Evolutionary conservation across 2,888 invertebrate species (phyloP).

Genomic region (Pristionchus maxplancki): DNA sequence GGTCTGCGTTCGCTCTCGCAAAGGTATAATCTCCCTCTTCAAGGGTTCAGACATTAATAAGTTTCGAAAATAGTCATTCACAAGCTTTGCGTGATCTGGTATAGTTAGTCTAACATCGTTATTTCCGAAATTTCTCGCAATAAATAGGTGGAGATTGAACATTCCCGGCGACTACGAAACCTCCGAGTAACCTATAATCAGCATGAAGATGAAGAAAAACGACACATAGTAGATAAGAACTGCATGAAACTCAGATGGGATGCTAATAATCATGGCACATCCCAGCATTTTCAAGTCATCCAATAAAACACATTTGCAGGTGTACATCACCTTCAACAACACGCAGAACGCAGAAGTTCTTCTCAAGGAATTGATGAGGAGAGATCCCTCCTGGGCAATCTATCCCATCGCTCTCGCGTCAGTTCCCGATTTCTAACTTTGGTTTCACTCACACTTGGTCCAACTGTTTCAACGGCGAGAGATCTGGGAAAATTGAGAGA

Average conservation of each 20-base stretch:
- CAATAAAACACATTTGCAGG: neutral
- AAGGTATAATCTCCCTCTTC: neutral
- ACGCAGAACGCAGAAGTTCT: constrained; percentile 43
- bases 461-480: neutral
- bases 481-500: neutral
- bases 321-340: constrained; percentile 49
- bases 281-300: no score
- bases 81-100: neutral
- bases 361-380: constrained; percentile 33
- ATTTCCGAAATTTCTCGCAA: no score
- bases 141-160: no score
- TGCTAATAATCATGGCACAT: no score
- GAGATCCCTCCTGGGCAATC: constrained; percentile 43
- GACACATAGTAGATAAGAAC: no score
- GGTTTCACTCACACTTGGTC: no score
- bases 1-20: neutral
- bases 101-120: neutral
- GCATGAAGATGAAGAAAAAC: no score
- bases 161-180: no score
- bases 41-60: neutral
- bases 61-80: neutral
- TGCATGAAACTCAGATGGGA: no score
- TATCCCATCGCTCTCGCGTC: constrained; percentile 37
- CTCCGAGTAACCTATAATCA: no score
- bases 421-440: neutral